Conservation (phyloP, 2,888 invertebrate species). For the Aplocera efformata region DNA sequence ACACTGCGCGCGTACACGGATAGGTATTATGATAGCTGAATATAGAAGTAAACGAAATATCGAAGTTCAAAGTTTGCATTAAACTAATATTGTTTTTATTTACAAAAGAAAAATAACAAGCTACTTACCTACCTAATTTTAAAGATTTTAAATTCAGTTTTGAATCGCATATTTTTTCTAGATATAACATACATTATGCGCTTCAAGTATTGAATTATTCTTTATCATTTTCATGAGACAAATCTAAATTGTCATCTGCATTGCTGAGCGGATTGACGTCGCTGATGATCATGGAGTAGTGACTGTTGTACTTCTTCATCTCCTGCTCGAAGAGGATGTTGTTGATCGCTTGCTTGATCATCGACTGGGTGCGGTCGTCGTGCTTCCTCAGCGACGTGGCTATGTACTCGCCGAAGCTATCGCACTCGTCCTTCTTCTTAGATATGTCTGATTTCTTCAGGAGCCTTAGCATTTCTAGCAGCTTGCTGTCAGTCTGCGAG, state of each 20-base stretch:
- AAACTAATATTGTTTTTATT: too few species aligned
- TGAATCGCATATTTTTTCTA: too few species aligned
- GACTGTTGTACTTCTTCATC: conserved; percentile 60
- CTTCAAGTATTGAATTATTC: too few species aligned
- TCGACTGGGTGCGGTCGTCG: conserved; percentile 64
- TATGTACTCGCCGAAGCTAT: conserved; percentile 70
- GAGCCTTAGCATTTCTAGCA: conserved; percentile 46
- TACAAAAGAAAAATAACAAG: too few species aligned
- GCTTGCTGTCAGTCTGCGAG: conserved; percentile 36
- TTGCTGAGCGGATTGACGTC: conserved; percentile 11
- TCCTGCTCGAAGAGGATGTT: conserved; percentile 72
- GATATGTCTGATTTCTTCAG: conserved; percentile 43
- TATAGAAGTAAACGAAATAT: too few species aligned
- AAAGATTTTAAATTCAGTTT: too few species aligned
- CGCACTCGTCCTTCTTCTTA: conserved; percentile 68
- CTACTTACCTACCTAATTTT: too few species aligned
- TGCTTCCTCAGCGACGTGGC: conserved; percentile 68
- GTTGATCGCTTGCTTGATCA: conserved; percentile 74
- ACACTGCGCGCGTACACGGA: too few species aligned
- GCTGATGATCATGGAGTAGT: conserved; percentile 1
- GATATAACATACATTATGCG: too few species aligned
- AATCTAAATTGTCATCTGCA: background rate
- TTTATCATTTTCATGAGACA: too few species aligned
- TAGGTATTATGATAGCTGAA: too few species aligned
- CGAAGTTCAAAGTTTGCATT: too few species aligned